phyloP scores from a whole-genome alignment of 23 tunicate species.

The Diplosoma virens region DNA sequence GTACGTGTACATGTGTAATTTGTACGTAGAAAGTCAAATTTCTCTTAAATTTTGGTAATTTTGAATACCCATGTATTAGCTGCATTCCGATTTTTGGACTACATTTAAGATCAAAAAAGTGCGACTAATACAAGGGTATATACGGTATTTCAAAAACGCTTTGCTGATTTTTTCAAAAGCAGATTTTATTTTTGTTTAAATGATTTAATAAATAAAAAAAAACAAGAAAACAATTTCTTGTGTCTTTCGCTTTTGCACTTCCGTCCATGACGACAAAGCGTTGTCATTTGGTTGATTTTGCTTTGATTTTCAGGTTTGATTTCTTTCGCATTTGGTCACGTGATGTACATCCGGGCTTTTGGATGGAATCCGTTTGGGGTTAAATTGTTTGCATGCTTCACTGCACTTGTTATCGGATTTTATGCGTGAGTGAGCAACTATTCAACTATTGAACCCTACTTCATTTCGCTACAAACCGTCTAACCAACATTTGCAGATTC shows the following conservation, averaged over 20 bases:
- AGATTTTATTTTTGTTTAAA: not conserved
- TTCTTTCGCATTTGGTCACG: constrained; percentile 39
- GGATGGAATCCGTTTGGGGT: constrained; percentile 13
- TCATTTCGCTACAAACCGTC: not conserved
- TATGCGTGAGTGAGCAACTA: not conserved
- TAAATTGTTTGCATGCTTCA: not conserved
- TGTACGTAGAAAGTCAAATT: too few species aligned
- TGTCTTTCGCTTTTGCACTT: too few species aligned
- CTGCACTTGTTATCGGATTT: not conserved
- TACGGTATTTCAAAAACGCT: not conserved
- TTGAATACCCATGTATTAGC: too few species aligned
- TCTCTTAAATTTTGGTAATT: too few species aligned
- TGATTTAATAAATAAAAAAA: not conserved
- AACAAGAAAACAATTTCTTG: too few species aligned
- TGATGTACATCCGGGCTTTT: constrained; percentile 36
- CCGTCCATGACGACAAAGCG: too few species aligned
- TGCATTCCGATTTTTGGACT: too few species aligned
- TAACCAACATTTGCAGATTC: not conserved
- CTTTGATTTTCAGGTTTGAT: constrained; percentile 33
- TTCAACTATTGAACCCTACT: not conserved
- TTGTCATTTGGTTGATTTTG: too few species aligned
- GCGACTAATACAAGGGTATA: too few species aligned
- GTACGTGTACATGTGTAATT: too few species aligned
- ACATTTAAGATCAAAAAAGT: too few species aligned
- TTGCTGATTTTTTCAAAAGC: not conserved